These are phyloP conservation scores for Stegodyphus dumicola DNA, from an alignment of 1,140 invertebrate genomes.

Conservation along the genomic window DNA sequence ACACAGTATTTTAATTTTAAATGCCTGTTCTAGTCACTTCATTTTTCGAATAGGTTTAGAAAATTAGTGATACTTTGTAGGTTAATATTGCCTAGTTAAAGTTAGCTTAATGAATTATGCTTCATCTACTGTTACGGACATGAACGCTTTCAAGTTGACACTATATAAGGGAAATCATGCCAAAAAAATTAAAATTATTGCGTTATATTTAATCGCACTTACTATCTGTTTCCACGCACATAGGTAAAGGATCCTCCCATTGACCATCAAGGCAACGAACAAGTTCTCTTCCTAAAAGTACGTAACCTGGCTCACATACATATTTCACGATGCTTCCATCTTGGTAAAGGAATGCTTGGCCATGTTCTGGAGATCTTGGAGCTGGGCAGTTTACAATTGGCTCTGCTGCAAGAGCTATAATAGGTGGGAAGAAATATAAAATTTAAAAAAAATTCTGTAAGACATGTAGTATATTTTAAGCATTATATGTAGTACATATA, in stretches of 20 bases:
- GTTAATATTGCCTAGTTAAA: too few species aligned
- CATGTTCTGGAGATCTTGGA: constrained; percentile 36
- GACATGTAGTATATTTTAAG: not conserved
- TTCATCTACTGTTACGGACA: too few species aligned
- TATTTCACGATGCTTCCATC: constrained; percentile 44
- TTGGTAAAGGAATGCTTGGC: constrained; percentile 36
- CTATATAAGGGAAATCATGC: too few species aligned
- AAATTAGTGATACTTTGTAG: too few species aligned
- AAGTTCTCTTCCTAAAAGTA: not conserved
- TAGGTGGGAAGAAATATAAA: not conserved
- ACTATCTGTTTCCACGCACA: constrained; percentile 4
- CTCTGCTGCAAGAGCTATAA: not conserved
- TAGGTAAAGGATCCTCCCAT: constrained; percentile 11
- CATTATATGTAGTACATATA: too few species aligned
- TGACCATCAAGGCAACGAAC: constrained; percentile 17
- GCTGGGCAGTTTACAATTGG: constrained; percentile 36
- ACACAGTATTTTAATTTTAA: too few species aligned
- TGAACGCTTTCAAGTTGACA: too few species aligned
- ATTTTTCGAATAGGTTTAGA: too few species aligned
- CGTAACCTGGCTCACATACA: constrained; percentile 39
- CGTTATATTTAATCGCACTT: not conserved
- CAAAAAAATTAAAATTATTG: too few species aligned
- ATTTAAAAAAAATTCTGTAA: not conserved
- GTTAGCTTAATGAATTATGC: too few species aligned
- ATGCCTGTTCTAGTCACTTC: too few species aligned